Evolutionary conservation across 2,113 vertebrate species (phyloP), one percentile per base, ranked within the genome.

Genomic region (Sebastes schlegelii): DNA sequence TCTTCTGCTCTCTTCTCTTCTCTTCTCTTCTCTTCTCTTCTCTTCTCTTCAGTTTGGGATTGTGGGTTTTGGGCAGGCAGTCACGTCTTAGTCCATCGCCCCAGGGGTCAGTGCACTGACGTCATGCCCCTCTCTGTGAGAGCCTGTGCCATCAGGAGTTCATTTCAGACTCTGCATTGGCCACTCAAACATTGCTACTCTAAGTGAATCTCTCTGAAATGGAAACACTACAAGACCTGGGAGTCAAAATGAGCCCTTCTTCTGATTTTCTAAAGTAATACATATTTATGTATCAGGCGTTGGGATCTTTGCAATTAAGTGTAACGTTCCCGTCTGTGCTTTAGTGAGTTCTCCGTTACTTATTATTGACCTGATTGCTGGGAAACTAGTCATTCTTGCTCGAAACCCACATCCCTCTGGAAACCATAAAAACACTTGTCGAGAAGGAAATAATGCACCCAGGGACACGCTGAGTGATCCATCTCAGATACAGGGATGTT

Each of bases 51-150:
- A 23, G 23, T 23, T 23, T 23, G 23, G 23, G 23, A 23, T 23
- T 23, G 23, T 23, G 23, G 23, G 23, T 23, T 77, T 77, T 66
- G 71, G 73, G 79, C 79, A 83, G 71, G 84, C 72, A 91, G 82
- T 92, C 91, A 86, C 8, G 57, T 90, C 87, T 91, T 87, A 77
- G 86, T 64, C 61, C 75, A 69, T 76, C 68, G 26, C 82, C 73
- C 34, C 19, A 13, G 55, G 90, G 92, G 89, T 92, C 88, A 86
- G 57, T 17, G 48, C 76, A 65, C 77, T 93, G 91, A 95, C 83
- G 88, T 95, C 93, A 94, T 85, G 66, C 46, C 64, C 67, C 72
- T 67, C 81, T 75, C 89, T 88, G 83, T 86, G 84, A 62, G 90
- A 88, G 73, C 48, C 34, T 62, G 55, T 87, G 54, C 80, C 85